Evolutionary conservation across 35 echinoderm and acorn worm genomes (phyloP), one percentile per base, ranked within the genome.

Genomic region (Acanthaster planci): DNA sequence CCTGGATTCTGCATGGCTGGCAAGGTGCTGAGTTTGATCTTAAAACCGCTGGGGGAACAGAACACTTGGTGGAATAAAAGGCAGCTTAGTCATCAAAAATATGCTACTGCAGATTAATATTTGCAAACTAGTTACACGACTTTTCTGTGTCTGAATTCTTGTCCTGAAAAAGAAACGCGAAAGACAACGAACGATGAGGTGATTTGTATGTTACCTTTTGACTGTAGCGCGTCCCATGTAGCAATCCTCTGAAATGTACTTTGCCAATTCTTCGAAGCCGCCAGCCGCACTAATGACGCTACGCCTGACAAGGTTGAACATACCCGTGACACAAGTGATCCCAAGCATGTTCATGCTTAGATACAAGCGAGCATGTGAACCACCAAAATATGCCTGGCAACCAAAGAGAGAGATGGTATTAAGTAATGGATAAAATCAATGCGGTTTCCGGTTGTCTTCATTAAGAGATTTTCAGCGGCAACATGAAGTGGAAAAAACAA

Each of bases 201-300:
- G 12, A 6, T 47, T 47, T 12, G 42, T 47, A n/a, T n/a, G n/a
- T n/a, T 85, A 97, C 95, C 95, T 97, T 83, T 86, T 93, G 38
- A 82, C 75, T 18, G 78, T 78, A 39, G 91, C 91, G 22, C 87
- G 76, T 16, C 95, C 95, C 95, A 97, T 97, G 77, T 93, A 97
- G 60, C 85, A 97, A 75, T 97, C 95, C 64, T 97, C 95, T 52
- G 95, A 93, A 37, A 97, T 97, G 52, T 93, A 97, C 58, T 93
- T 97, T 2, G 82, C 91, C 47, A 97, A 85, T 72, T 91, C 87
- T 37, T n/a, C 21, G 22, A 97, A 80, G 15, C 95, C 95, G 14
- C 95, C 95, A 21, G 84, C 86, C 16, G 90, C 95, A 40, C 93
- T 84, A 15, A 97, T 56, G 38, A 97, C 90, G 0, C 90, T 93